Percentiles rank a stretch among this genome's conserved stretches.
Conservation (phyloP, 2,797 vertebrate species). For the Dendrocincla fuliginosa region DNA sequence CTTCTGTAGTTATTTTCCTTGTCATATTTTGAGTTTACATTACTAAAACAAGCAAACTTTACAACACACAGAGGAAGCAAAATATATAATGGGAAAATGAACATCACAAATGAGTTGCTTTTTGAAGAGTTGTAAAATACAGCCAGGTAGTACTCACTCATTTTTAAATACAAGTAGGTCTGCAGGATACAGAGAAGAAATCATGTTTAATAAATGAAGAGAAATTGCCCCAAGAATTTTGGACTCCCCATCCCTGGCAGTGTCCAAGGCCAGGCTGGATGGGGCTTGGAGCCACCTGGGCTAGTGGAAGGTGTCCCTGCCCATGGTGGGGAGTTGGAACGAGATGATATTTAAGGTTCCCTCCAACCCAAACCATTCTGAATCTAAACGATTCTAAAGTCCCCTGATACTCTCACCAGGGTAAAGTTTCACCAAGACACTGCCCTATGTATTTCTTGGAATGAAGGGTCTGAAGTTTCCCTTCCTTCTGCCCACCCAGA, state of each 20-base stretch:
- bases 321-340: no score
- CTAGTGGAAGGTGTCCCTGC: neutral
- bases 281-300: no score
- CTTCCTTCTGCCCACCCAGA: neutral
- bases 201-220: accelerated
- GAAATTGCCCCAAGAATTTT: neutral
- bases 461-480: neutral
- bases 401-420: neutral
- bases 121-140: accelerated
- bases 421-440: neutral
- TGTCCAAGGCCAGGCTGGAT: neutral
- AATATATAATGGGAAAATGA: neutral
- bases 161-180: neutral
- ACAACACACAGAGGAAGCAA: neutral
- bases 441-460: accelerated
- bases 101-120: neutral
- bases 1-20: neutral
- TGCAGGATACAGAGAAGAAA: neutral
- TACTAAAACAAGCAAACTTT: neutral
- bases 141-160: neutral
- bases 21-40: neutral
- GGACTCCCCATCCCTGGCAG: neutral
- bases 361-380: neutral
- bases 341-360: no score
- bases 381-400: accelerated